Conservation (phyloP, 1,140 invertebrate genomes). For the Dendroctonus ponderosae region DNA sequence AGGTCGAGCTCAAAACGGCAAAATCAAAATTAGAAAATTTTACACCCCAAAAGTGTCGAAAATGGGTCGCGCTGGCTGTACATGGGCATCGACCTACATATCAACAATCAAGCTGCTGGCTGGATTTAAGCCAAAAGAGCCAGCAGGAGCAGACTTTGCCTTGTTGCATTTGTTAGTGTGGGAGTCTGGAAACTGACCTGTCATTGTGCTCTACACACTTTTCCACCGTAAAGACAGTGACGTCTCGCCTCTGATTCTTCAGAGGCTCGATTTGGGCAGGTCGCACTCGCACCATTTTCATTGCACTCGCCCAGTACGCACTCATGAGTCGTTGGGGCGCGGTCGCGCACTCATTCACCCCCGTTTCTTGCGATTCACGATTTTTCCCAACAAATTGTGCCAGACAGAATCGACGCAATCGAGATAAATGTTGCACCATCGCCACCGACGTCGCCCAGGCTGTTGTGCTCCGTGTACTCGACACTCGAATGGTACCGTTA, state of each 20-base stretch:
- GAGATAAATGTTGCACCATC: neutral
- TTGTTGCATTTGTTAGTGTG: neutral
- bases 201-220: neutral
- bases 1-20: neutral
- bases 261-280: neutral
- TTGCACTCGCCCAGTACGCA: neutral
- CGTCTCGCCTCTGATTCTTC: neutral
- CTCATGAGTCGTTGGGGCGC: neutral
- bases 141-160: neutral
- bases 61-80: too few relatives aligned
- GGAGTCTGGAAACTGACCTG: neutral
- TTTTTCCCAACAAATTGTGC: neutral
- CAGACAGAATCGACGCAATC: neutral
- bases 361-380: neutral
- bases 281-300: neutral
- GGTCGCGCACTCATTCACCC: neutral
- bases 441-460: neutral
- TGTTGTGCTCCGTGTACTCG: neutral
- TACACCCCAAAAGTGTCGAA: too few relatives aligned
- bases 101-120: neutral
- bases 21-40: neutral
- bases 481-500: neutral
- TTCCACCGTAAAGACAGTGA: neutral
- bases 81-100: neutral
- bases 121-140: neutral